A percentile compares a stretch with the other conserved stretches of the same genome.
These are phyloP conservation scores for Trematomus bernacchii DNA, from an alignment of 2,797 vertebrate species.

Conservation along the genomic window DNA sequence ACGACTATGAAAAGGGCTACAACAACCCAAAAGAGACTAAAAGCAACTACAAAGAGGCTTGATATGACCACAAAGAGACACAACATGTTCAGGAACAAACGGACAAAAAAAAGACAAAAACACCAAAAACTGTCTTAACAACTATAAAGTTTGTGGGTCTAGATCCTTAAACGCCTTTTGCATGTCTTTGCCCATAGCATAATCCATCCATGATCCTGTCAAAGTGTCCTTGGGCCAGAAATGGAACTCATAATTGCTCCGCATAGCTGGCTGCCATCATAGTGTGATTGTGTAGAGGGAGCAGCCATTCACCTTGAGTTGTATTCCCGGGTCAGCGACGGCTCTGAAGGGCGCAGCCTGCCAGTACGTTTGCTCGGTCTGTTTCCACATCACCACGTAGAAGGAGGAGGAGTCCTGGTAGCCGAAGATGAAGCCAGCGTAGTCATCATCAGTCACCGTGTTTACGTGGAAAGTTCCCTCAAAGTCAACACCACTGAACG, in stretches of 20 bases:
- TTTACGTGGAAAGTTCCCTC: conserved; percentile 99
- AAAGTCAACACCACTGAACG: conserved; percentile 98
- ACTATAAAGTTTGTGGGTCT: no score
- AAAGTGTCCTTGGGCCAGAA: background rate
- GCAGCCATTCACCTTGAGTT: conserved; percentile 91
- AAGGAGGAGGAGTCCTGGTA: conserved; percentile 99
- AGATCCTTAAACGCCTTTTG: no score
- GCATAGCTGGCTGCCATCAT: background rate
- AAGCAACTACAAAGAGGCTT: no score
- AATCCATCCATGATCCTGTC: background rate
- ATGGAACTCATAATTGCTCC: no score
- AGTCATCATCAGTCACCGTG: conserved; percentile 96
- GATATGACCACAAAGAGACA: no score
- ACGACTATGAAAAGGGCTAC: no score
- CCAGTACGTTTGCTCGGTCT: conserved; percentile 99
- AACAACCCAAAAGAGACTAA: no score
- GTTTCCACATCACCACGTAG: conserved; percentile 99
- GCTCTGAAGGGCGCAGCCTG: conserved; percentile 97
- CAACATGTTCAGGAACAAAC: no score
- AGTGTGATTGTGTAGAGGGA: background rate
- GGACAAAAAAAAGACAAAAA: no score
- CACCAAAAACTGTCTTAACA: no score
- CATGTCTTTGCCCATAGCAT: no score
- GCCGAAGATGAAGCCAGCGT: conserved; percentile 97
- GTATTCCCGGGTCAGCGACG: conserved; percentile 97